Evolutionary conservation across 2,888 invertebrate species (phyloP), one percentile per base, ranked within the genome.

Genomic region (Lycophotia porphyrea): DNA sequence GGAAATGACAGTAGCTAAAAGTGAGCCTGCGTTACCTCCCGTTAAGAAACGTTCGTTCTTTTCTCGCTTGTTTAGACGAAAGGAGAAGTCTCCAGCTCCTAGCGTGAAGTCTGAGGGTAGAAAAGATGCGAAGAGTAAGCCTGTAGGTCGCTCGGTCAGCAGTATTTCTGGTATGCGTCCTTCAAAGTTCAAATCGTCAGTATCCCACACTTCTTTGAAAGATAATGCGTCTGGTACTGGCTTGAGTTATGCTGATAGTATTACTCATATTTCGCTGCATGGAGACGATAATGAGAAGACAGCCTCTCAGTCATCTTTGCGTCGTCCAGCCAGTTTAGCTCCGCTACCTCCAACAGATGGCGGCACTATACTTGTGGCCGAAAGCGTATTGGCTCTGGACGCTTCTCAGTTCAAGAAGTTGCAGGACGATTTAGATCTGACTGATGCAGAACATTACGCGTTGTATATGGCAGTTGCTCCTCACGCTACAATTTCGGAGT

Each of bases 381-480:
- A 96, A 78, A 96, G 96, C 84, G 96, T 96, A 1, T 84, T 96
- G 31, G 96, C 96, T 0, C 82, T 96, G 21, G 96, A 96, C 88
- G 96, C 96, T 4, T 86, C 89, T 2, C 91, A 94, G 2, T 95
- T 96, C 79, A 91, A 91, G 49, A 94, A 94, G 88, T 89, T 96
- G 1, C 96, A 94, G 68, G 96, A 96, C 58, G 97, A 97, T 76
- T 92, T 98, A 63, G 98, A 98, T 87, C 93, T 98, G 47, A 98
- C 98, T 0, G 98, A 98, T 87, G 98, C 98, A 1, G 99, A 99
- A 90, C 98, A 98, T 91, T 98, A 98, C 92, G 98, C 98, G 49
- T 93, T 99, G 78, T 99, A 99, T 88, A 98, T 98, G 88, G 98
- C 98, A 72, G 97, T 98, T 91, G 98, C 98, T 21, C 98, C 98